Evolutionary conservation across 2,797 vertebrate genomes (phyloP), one percentile per base, ranked within the genome.

Genomic region (Triplophysa bombifrons): DNA sequence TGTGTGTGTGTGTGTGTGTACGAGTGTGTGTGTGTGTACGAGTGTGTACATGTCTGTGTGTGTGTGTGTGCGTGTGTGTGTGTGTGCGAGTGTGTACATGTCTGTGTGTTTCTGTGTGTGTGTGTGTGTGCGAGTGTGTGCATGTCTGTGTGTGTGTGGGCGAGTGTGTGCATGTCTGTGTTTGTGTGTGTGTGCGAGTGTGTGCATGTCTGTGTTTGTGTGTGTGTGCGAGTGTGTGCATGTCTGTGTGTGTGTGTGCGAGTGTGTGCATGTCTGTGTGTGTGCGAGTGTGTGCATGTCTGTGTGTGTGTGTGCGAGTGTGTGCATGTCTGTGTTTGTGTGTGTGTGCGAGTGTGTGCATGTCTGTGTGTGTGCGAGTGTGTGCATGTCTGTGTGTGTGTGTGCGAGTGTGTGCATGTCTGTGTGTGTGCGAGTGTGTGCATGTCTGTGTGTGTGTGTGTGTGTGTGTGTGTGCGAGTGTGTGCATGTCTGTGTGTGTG

Each of bases 261-360:
- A 68, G 74, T 50, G n/a, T 27, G 63, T 76, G 74, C 3, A 3
- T 76, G 63, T 55, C 14, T 20, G 73, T 53, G 34, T 60, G 55
- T 72, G 55, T 9, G 12, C n/a, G n/a, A n/a, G n/a, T n/a, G n/a
- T n/a, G n/a, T n/a, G n/a, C n/a, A n/a, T 27, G 63, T 76, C 64
- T 50, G n/a, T 27, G 63, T 76, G 74, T 50, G n/a, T 27, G 50
- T 76, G 74, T 50, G n/a, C n/a, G 63, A 68, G 74, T 50, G n/a
- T 27, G 63, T 76, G 74, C n/a, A n/a, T n/a, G n/a, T n/a, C n/a
- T 27, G 2, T 76, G 63, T 66, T 14, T 20, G 73, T 53, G 34
- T 60, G 55, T 72, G 55, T 9, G 19, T 27, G 1, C 1, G 22
- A 22, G 63, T 76, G 74, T 50, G n/a, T 27, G 63, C 68, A 64